Evolutionary conservation across 2,888 invertebrate genomes (phyloP).

Genomic region (Quadroppia sp.): DNA sequence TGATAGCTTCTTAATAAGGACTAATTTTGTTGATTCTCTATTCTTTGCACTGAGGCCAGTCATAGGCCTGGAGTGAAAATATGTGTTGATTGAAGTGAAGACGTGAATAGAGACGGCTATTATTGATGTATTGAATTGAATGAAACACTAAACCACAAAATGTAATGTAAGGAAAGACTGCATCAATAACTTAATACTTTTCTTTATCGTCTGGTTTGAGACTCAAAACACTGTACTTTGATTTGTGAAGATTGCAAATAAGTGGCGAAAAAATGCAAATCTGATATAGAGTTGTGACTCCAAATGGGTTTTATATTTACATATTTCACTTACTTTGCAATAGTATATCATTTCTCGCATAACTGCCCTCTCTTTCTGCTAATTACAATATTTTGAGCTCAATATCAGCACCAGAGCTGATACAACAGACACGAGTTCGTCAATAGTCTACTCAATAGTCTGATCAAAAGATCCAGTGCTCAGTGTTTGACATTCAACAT

Average conservation of each 20-base stretch:
- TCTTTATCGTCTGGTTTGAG: conserved; percentile 23
- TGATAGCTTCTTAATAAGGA: conserved; percentile 24
- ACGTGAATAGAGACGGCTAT: neutral
- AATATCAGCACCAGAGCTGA: neutral
- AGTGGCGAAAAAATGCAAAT: conserved; percentile 32
- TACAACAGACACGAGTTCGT: neutral
- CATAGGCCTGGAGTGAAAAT: neutral
- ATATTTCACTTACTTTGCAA: conserved; percentile 15
- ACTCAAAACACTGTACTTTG: conserved; percentile 18
- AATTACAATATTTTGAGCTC: neutral
- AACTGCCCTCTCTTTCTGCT: neutral
- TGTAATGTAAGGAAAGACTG: conserved; percentile 8
- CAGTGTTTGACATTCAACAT: conserved; percentile 17
- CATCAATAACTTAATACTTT: conserved; percentile 28
- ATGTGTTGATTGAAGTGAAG: neutral
- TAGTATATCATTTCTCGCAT: conserved; percentile 6
- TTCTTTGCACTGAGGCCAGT: neutral
- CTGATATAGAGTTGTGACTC: conserved; percentile 21
- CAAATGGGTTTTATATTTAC: conserved; percentile 24
- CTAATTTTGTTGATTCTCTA: neutral
- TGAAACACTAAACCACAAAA: conserved; percentile 17
- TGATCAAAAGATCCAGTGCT: neutral
- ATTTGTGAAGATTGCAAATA: conserved; percentile 21
- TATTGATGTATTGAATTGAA: conserved; percentile 1
- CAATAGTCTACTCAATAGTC: neutral